Conservation (phyloP, 2,888 invertebrate genomes). For the Hoplodrina ambigua region DNA sequence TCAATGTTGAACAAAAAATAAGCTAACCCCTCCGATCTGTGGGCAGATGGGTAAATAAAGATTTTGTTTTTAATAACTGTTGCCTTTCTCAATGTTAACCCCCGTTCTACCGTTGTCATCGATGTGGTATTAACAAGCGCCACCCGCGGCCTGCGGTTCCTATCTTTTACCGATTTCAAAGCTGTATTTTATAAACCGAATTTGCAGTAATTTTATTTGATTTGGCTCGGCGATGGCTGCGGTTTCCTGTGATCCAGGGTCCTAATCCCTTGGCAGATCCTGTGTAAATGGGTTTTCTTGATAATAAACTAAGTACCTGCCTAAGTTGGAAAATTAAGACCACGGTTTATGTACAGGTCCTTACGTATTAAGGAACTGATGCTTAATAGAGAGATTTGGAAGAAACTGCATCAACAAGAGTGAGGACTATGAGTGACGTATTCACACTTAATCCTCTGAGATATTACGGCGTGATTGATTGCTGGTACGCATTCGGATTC, state of each 20-base stretch:
- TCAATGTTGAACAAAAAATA: not conserved
- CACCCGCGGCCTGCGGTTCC: conserved; percentile 18
- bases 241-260: conserved; percentile 18
- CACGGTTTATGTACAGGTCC: not conserved
- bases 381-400: too few species aligned
- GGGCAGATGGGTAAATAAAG: not conserved
- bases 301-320: not conserved
- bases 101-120: conserved; percentile 24
- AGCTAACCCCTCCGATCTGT: not conserved
- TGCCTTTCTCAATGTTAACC: conserved; percentile 4
- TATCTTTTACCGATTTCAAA: conserved; percentile 16
- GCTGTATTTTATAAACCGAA: conserved; percentile 8
- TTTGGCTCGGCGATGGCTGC: conserved; percentile 5
- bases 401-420: too few species aligned
- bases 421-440: too few species aligned
- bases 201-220: conserved; percentile 31
- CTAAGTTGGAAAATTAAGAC: not conserved
- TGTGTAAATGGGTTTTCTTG: not conserved
- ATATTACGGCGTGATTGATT: too few species aligned
- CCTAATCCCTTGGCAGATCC: conserved; percentile 3
- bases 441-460: too few species aligned
- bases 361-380: too few species aligned
- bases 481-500: too few species aligned
- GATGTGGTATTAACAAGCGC: conserved; percentile 30
- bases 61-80: conserved; percentile 12